Evolutionary conservation across 2,113 vertebrate species (phyloP).

Genomic region (Leptobrachium leishanense): DNA sequence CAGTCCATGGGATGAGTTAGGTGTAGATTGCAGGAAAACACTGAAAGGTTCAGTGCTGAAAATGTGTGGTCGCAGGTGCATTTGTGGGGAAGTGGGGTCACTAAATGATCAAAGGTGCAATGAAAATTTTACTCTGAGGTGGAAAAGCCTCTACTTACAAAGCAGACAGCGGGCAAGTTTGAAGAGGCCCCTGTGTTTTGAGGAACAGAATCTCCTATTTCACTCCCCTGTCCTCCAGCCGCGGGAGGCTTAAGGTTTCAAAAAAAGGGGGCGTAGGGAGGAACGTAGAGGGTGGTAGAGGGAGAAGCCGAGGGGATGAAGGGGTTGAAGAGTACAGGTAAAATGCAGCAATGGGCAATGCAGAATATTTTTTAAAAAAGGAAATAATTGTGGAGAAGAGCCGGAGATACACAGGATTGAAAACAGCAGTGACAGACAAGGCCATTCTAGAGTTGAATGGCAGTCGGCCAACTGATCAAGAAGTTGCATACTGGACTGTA

Average conservation of each 20-base stretch:
- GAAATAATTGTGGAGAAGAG: not conserved
- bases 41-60: not conserved
- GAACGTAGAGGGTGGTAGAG: constrained; percentile 61
- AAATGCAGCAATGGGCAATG: not conserved
- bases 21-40: not conserved
- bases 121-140: not conserved
- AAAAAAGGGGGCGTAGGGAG: constrained; percentile 4
- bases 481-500: too few relatives aligned
- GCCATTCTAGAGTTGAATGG: too few relatives aligned
- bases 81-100: not conserved
- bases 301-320: constrained; percentile 30
- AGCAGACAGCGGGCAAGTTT: constrained; percentile 68
- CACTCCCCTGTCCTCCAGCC: constrained; percentile 66
- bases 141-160: constrained; percentile 75
- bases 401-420: not conserved
- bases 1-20: not conserved
- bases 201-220: constrained; percentile 69
- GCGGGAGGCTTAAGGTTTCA: constrained; percentile 32
- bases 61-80: not conserved
- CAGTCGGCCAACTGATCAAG: too few relatives aligned
- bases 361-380: not conserved
- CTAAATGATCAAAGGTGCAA: not conserved
- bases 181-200: constrained; percentile 72
- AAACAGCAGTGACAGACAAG: too few relatives aligned
- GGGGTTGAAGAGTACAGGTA: not conserved